Evolutionary conservation across 2,888 invertebrate species (phyloP), one percentile per base, ranked within the genome.

Genomic region (Agrotis puta): DNA sequence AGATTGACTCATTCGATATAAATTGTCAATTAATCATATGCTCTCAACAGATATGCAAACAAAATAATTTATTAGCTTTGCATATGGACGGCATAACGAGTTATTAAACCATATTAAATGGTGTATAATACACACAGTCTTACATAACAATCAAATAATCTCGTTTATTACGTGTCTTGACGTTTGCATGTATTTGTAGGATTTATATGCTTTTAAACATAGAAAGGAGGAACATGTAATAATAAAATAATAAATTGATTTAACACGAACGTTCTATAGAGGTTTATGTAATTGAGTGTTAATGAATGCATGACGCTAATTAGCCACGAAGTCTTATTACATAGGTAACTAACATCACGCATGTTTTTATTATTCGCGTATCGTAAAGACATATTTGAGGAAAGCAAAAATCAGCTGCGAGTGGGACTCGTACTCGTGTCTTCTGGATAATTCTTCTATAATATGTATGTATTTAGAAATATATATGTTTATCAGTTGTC

Each of bases 1-100:
- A 43, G 39, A 69, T 13, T 61, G 22, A 74, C 11, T 61, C 56
- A 61, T 45, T 59, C 20, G 14, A 27, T 33, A 39, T 16, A 24
- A 51, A n/a, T 53, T 45, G 27, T 18, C 45, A 47, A 80, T 75
- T 80, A 57, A 75, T 64, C 61, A 64, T 61, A 51, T 62, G 80
- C 64, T 70, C 48, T 45, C 33, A 57, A 69, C 27, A 20, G n/a
- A 61, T 69, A 56, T 70, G 64, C 70, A 62, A 54, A 62, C n/a
- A 53, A 39, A 74, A 53, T 75, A 22, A 80, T 80, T 80, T 51
- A 76, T 79, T 53, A 39, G 18, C 39, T 50, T 65, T 11, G 50
- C 56, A 58, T 57, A 48, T 47, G 13, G 13, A 47, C 6, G 24
- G 24, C 27, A 4, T 22, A 56, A 24, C 47, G n/a, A 81, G 33